phyloP scores from a whole-genome alignment of 2,113 vertebrate species.

The Dipodomys merriami region DNA sequence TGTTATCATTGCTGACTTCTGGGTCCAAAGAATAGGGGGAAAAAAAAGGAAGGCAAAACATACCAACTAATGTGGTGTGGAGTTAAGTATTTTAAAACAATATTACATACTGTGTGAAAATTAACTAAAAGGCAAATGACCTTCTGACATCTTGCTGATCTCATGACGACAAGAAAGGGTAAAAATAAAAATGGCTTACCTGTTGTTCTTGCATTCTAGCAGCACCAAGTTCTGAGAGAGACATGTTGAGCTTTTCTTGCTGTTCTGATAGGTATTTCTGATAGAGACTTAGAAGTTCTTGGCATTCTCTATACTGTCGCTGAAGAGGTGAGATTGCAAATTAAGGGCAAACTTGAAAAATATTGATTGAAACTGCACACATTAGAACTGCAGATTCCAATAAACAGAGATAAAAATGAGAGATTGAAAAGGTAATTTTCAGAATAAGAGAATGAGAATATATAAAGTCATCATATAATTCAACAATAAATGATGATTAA shows the following conservation, averaged over 20 bases:
- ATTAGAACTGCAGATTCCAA: constrained; percentile 12
- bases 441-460: not conserved
- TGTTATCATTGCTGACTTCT: constrained; percentile 1
- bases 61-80: not conserved
- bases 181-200: constrained; percentile 85
- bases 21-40: not conserved
- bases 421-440: not conserved
- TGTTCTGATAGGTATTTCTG: constrained; percentile 96
- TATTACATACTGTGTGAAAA: not conserved
- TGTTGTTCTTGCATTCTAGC: constrained; percentile 84
- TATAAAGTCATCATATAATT: not conserved
- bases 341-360: constrained; percentile 88
- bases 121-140: constrained; percentile 28
- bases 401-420: not conserved
- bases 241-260: constrained; percentile 92
- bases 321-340: constrained; percentile 91
- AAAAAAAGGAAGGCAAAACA: not conserved
- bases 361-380: constrained; percentile 16
- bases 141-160: not conserved
- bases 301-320: constrained; percentile 96
- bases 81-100: constrained; percentile 6
- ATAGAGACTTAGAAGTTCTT: constrained; percentile 96
- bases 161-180: constrained; percentile 9
- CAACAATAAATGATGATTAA: constrained; percentile 31
- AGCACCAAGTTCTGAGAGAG: constrained; percentile 90